A percentile compares a stretch with the other conserved stretches of the same genome.
These are phyloP conservation scores for Chelmon rostratus DNA, from an alignment of 2,797 vertebrate species.

Conservation along the genomic window DNA sequence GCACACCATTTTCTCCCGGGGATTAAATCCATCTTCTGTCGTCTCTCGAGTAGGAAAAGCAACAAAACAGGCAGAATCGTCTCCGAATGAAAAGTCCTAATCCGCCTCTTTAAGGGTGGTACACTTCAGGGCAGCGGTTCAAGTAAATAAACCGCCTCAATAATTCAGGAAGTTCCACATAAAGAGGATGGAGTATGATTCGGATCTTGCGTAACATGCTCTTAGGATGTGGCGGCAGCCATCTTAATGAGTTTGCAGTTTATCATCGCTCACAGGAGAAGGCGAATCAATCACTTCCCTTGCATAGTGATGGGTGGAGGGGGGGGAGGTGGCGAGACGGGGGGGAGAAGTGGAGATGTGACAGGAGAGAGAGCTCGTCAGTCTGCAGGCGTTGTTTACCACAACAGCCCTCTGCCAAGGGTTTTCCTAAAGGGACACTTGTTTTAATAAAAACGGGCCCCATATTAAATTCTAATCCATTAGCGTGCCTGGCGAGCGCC, in stretches of 20 bases:
- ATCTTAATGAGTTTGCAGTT: slow-evolving; percentile 84
- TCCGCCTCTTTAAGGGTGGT: slow-evolving; percentile 33
- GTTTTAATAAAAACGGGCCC: slow-evolving; percentile 82
- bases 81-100: slow-evolving; percentile 43
- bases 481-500: slow-evolving; percentile 71
- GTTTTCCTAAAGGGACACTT: slow-evolving; percentile 81
- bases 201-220: slow-evolving; percentile 71
- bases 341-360: slow-evolving; percentile 63
- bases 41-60: slow-evolving; percentile 41
- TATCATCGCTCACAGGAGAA: slow-evolving; percentile 81
- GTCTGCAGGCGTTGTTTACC: slow-evolving; percentile 74
- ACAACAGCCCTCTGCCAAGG: slow-evolving; percentile 72
- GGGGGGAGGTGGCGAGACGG: slow-evolving; percentile 30
- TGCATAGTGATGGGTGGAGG: slow-evolving; percentile 55
- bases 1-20: slow-evolving; percentile 42
- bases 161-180: slow-evolving; percentile 67
- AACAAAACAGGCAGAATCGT: slow-evolving; percentile 40
- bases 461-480: slow-evolving; percentile 86
- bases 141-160: slow-evolving; percentile 61
- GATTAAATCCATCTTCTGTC: slow-evolving; percentile 50
- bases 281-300: slow-evolving; percentile 83
- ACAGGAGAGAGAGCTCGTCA: slow-evolving; percentile 62
- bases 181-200: slow-evolving; percentile 68
- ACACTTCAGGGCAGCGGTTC: slow-evolving; percentile 40
- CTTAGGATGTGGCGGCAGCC: slow-evolving; percentile 71